Evolutionary conservation across 2,113 vertebrate genomes (phyloP).

Genomic region (Mugil cephalus): DNA sequence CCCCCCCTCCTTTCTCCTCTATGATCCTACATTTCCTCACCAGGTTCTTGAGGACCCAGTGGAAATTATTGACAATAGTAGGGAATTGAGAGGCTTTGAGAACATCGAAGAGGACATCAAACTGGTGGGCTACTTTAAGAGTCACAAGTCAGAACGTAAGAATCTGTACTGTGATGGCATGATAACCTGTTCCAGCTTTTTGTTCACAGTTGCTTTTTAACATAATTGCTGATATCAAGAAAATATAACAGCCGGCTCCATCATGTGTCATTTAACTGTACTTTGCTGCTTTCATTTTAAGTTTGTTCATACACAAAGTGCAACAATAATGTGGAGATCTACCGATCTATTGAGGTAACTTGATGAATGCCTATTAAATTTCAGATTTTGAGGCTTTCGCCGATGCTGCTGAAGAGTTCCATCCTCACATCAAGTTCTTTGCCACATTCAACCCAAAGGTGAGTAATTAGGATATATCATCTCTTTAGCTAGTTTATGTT

Average conservation of each 20-base stretch:
- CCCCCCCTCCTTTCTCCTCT: neutral
- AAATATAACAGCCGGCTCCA: neutral
- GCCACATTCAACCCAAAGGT: constrained; percentile 93
- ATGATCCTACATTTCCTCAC: neutral
- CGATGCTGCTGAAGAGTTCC: constrained; percentile 92
- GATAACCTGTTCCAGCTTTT: constrained; percentile 49
- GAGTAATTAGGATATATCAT: constrained; percentile 15
- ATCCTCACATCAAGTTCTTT: constrained; percentile 93
- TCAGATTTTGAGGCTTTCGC: constrained; percentile 91
- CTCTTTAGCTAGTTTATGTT: neutral
- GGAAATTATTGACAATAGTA: constrained; percentile 90
- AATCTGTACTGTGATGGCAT: constrained; percentile 69
- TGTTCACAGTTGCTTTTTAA: constrained; percentile 27
- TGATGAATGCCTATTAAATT: constrained; percentile 55
- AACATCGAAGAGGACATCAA: constrained; percentile 92
- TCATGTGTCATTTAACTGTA: neutral
- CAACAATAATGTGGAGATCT: constrained; percentile 24
- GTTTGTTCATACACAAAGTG: constrained; percentile 11
- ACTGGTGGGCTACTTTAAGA: constrained; percentile 95
- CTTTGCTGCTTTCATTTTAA: constrained; percentile 10
- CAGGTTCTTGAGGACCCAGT: constrained; percentile 90
- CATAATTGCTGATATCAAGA: constrained; percentile 22
- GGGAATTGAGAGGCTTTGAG: constrained; percentile 89
- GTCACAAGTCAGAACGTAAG: constrained; percentile 91
- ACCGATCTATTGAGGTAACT: constrained; percentile 31